Base-by-base conservation (phyloP, 1,140 invertebrate genomes). In the Anoplophora glabripennis region DNA sequence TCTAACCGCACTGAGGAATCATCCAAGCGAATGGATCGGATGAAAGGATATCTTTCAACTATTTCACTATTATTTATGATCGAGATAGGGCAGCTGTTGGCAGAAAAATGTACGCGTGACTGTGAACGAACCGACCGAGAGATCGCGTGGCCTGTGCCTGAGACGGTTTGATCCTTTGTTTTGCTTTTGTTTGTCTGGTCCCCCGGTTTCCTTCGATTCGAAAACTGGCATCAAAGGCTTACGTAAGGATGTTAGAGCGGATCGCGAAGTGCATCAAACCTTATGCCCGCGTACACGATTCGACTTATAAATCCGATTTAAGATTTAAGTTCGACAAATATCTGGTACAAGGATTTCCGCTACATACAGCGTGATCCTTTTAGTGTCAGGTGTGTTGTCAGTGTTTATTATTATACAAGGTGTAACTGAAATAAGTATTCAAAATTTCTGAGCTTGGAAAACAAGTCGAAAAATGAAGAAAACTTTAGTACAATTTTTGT, bases 41-140 rank as follows among this genome's bases (percentile, higher is more conserved):
- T 66, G 57, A 66, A 66, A 66, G 44, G 64, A 44, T 41, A 60
- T 56, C 61, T 66, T 57, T 57, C 61, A 63, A 63, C 55, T 46
- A 45, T 63, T 63, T 57, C 55, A 34, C 51, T 59, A 66, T 66
- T 66, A 66, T 66, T 66, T 66, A 66, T 66, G 53, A 63, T 63
- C 57, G 48, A 57, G 57, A 60, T 59, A 59, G 47, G 36, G 60
- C 64, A 66, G 64, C 58, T 66, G 64, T 58, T 53, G 61, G 33
- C 42, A 12, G 18, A 53, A 60, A 63, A 63, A 58, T 35, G 52
- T 46, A 55, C 64, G 61, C 61, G 61, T 63, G 64, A 66, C 64
- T 28, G 21, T 28, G 59, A 64, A 63, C 21, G 40, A 56, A n/a
- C 41, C 4, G 49, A 52, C 55, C 38, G 12, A 34, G 41, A 48